A percentile compares a stretch with the other conserved stretches of the same genome.
Conservation (phyloP, 1,140 invertebrate species). For the Nomia melanderi region DNA sequence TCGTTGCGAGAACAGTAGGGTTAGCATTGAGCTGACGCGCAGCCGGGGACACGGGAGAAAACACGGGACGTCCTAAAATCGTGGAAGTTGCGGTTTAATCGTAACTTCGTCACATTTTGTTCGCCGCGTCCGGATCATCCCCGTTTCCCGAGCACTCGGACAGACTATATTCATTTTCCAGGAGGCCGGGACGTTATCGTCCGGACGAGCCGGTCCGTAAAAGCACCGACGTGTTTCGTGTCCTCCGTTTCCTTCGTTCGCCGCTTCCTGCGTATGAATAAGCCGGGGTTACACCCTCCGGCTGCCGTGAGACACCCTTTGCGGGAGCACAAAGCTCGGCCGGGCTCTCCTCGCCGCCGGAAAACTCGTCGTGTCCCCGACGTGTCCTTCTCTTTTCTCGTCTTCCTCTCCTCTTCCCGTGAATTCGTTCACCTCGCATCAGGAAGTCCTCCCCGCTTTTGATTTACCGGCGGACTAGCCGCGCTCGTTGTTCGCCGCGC, state of each 20-base stretch:
- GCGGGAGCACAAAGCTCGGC: slow-evolving; percentile 66
- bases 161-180: slow-evolving; percentile 43
- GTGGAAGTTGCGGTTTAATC: background rate
- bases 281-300: slow-evolving; percentile 76
- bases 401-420: slow-evolving; percentile 34
- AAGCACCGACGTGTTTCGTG: slow-evolving; percentile 74
- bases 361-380: slow-evolving; percentile 70
- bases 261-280: slow-evolving; percentile 77
- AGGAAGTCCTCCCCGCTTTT: slow-evolving; percentile 48
- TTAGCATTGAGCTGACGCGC: background rate
- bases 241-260: slow-evolving; percentile 76
- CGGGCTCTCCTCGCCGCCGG: slow-evolving; percentile 67
- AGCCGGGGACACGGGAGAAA: background rate
- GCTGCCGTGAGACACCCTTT: slow-evolving; percentile 73
- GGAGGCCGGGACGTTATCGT: slow-evolving; percentile 62
- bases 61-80: background rate
- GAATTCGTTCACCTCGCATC: slow-evolving; percentile 52
- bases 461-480: slow-evolving; percentile 60
- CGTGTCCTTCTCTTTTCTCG: slow-evolving; percentile 34
- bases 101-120: slow-evolving; percentile 19
- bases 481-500: slow-evolving; percentile 45
- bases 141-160: background rate
- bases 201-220: slow-evolving; percentile 48
- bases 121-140: background rate
- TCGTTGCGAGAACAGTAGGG: no score